These are phyloP conservation scores for Tenthredo notha DNA, from an alignment of 2,888 invertebrate genomes.

Conservation along the genomic window DNA sequence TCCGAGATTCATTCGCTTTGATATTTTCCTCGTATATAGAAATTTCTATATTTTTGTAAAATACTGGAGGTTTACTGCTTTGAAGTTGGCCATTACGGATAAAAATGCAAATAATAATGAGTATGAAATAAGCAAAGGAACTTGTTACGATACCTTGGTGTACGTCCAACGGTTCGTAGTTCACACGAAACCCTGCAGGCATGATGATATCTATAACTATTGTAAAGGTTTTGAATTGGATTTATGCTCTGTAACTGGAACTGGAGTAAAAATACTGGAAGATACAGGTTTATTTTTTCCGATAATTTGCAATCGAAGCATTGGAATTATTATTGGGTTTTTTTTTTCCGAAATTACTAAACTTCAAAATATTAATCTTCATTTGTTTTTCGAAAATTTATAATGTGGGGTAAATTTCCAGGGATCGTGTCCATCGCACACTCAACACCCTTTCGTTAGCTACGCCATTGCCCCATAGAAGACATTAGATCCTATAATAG, in stretches of 20 bases:
- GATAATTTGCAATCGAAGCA: not conserved
- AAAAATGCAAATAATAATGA: not conserved
- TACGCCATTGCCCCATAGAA: not conserved
- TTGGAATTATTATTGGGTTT: too few relatives aligned
- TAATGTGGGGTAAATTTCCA: too few relatives aligned
- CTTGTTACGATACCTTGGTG: conserved; percentile 1
- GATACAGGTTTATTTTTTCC: not conserved
- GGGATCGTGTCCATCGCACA: not conserved
- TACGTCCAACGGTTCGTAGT: not conserved
- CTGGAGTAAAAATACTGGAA: not conserved
- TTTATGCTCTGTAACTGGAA: not conserved
- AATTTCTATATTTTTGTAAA: not conserved
- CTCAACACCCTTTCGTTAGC: not conserved
- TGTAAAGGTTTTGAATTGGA: not conserved
- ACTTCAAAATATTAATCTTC: not conserved
- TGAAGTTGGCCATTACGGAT: conserved; percentile 10
- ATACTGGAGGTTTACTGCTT: not conserved
- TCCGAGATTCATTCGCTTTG: not conserved
- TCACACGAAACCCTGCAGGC: conserved; percentile 4
- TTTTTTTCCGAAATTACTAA: too few relatives aligned
- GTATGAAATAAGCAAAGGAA: not conserved
- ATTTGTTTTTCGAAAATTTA: not conserved
- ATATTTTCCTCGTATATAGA: not conserved
- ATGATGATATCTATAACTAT: not conserved
- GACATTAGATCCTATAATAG: conserved; percentile 21